phyloP scores from a whole-genome alignment of 2,797 vertebrate species.

The Acanthurus lineatus region DNA sequence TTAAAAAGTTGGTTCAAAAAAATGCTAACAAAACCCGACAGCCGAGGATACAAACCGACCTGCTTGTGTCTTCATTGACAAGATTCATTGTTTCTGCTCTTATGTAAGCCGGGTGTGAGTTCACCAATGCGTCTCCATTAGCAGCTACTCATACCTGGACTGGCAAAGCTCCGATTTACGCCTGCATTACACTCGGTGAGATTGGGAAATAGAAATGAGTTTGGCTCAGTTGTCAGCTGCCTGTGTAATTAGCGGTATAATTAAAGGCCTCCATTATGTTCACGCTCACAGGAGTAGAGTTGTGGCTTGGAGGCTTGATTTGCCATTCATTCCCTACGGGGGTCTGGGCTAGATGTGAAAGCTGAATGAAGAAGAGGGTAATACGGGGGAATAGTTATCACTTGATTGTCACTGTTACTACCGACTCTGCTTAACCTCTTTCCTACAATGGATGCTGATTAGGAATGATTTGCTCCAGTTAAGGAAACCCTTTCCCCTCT shows the following conservation, averaged over 20 bases:
- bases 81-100: constrained; percentile 8
- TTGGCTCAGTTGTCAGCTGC: constrained; percentile 70
- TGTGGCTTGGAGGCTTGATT: constrained; percentile 66
- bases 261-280: constrained; percentile 80
- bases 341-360: constrained; percentile 42
- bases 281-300: constrained; percentile 64
- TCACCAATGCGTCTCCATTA: constrained; percentile 5
- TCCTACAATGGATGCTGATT: constrained; percentile 51
- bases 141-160: constrained; percentile 50
- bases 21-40: not conserved
- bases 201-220: constrained; percentile 67
- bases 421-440: constrained; percentile 25
- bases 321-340: constrained; percentile 59
- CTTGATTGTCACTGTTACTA: constrained; percentile 51
- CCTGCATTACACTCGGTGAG: constrained; percentile 54
- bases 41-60: not conserved
- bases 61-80: constrained; percentile 34
- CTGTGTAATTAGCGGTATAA: constrained; percentile 80
- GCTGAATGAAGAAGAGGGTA: constrained; percentile 44
- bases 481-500: constrained; percentile 21
- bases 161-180: constrained; percentile 41
- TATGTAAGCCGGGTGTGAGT: constrained; percentile 5
- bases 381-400: constrained; percentile 28
- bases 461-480: constrained; percentile 52
- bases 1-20: too few species aligned